Evolutionary conservation across 2,113 vertebrate species (phyloP).

Genomic region (Atrichornis clamosus): DNA sequence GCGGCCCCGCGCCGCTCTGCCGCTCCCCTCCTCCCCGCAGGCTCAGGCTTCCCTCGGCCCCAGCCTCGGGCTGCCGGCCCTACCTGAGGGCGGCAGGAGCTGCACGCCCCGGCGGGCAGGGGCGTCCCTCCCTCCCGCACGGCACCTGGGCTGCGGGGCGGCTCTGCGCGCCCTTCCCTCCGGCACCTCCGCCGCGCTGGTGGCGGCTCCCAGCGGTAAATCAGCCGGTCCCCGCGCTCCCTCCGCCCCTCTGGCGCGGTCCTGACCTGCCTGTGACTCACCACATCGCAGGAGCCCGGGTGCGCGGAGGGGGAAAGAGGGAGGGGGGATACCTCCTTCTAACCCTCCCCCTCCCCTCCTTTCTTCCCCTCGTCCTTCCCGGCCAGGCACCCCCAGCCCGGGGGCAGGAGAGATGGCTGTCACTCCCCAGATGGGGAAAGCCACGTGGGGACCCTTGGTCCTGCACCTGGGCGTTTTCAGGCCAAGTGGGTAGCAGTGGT

Average conservation of each 20-base stretch:
- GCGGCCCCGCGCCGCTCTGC: neutral
- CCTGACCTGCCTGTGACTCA: constrained; percentile 61
- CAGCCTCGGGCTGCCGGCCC: neutral
- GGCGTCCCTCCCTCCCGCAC: neutral
- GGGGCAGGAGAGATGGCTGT: neutral
- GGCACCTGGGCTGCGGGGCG: constrained; percentile 38
- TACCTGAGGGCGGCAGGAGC: neutral
- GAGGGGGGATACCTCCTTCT: neutral
- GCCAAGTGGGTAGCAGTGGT: neutral
- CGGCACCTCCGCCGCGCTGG: constrained; percentile 10
- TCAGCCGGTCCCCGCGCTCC: constrained; percentile 53
- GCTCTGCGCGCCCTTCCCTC: constrained; percentile 32
- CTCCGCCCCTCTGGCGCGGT: constrained; percentile 48
- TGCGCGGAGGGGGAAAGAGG: neutral
- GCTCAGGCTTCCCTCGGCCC: neutral
- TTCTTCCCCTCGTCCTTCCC: neutral
- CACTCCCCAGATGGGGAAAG: neutral
- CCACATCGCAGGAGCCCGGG: constrained; percentile 14
- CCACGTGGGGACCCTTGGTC: no score
- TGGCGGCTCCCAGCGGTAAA: constrained; percentile 62
- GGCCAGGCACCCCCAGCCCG: neutral
- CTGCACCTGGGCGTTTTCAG: no score
- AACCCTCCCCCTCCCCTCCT: neutral
- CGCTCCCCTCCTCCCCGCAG: neutral
- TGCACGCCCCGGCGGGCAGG: constrained; percentile 2